Conservation (phyloP, 2,113 vertebrate genomes). For the Delphinus delphis region DNA sequence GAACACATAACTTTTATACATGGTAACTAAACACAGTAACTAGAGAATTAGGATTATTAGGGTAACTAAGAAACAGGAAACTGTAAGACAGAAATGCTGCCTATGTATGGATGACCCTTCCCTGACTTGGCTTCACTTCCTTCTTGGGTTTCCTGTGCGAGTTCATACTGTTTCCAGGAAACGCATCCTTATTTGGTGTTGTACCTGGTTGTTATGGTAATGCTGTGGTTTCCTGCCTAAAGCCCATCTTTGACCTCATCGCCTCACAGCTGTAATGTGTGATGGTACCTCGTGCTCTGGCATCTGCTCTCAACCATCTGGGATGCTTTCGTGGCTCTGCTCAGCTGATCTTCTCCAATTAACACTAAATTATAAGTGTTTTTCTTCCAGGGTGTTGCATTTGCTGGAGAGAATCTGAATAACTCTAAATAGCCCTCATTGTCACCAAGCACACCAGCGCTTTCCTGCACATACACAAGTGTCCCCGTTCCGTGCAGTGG, state of each 20-base stretch:
- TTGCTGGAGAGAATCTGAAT: background rate
- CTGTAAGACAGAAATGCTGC: accelerated
- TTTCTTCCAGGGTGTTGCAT: background rate
- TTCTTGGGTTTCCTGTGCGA: accelerated
- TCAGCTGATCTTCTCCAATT: background rate
- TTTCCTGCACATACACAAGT: accelerated
- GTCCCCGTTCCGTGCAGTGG: accelerated
- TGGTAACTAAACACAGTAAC: background rate
- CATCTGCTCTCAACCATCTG: slow-evolving; percentile 51
- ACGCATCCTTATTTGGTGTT: background rate
- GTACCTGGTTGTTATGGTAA: slow-evolving; percentile 25
- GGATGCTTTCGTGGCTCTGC: background rate
- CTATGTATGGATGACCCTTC: accelerated
- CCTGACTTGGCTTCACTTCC: accelerated
- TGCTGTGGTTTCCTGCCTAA: slow-evolving; percentile 48
- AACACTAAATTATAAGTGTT: background rate
- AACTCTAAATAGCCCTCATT: background rate
- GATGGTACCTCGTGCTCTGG: background rate
- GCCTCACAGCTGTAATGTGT: slow-evolving; percentile 46
- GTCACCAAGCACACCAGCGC: accelerated
- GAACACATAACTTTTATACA: background rate
- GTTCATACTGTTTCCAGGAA: background rate
- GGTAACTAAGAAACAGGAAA: background rate
- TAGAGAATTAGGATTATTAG: background rate
- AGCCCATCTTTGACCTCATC: slow-evolving; percentile 42